These are phyloP conservation scores for Clunio marinus DNA, from an alignment of 2,888 invertebrate species.

Conservation along the genomic window DNA sequence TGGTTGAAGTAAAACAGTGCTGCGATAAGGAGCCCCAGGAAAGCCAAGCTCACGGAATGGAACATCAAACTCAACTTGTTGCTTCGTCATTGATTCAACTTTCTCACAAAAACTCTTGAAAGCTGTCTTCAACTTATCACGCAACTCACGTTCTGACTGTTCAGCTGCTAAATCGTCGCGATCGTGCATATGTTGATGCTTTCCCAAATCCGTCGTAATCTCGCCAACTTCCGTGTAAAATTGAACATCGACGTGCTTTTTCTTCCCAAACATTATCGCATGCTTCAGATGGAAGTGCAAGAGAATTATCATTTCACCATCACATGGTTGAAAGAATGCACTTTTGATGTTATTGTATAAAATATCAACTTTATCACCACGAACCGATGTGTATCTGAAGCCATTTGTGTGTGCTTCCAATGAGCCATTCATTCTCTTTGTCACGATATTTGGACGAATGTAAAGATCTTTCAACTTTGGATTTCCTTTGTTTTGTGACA, in stretches of 20 bases:
- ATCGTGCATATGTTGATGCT: conserved; percentile 99
- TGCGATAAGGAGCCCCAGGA: conserved; percentile 94
- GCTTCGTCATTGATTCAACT: conserved; percentile 90
- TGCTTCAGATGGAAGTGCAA: conserved; percentile 98
- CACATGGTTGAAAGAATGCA: conserved; percentile 98
- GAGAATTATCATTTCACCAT: conserved; percentile 99
- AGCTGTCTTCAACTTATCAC: conserved; percentile 94
- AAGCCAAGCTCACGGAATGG: conserved; percentile 98
- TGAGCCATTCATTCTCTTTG: conserved; percentile 89
- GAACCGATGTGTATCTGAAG: conserved; percentile 95
- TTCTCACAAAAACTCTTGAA: conserved; percentile 99
- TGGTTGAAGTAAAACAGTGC: conserved; percentile 92
- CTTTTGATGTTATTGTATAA: conserved; percentile 99
- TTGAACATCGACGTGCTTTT: conserved; percentile 98
- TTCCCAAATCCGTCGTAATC: conserved; percentile 98
- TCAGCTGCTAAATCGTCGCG: conserved; percentile 97
- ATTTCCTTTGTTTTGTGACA: conserved; percentile 94
- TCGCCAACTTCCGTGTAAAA: conserved; percentile 99
- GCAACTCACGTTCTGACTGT: conserved; percentile 93
- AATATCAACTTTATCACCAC: conserved; percentile 99
- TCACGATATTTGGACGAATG: conserved; percentile 97
- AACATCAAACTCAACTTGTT: conserved; percentile 96
- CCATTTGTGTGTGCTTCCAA: conserved; percentile 96
- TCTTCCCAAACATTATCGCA: conserved; percentile 99
- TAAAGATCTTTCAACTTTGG: conserved; percentile 96